These are phyloP conservation scores for Brotula barbata DNA, from an alignment of 2,797 vertebrate species.

Conservation along the genomic window DNA sequence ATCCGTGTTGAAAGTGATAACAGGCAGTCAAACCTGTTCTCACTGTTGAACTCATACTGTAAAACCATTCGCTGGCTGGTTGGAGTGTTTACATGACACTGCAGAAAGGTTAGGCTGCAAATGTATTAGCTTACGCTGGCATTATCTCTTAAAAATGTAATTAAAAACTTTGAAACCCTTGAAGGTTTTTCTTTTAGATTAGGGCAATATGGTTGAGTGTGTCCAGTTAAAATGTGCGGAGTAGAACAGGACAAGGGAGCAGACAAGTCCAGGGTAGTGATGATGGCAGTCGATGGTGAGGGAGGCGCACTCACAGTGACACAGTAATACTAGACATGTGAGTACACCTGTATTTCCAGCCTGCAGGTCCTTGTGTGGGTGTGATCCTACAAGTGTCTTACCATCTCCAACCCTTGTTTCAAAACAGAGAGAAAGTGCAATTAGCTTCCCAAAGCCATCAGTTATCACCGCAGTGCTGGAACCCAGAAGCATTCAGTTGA, in stretches of 20 bases:
- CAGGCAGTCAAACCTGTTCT: too few relatives aligned
- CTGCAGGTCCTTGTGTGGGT: constrained; percentile 59
- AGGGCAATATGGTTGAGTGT: constrained; percentile 22
- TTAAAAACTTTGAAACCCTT: constrained; percentile 14
- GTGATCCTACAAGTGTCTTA: constrained; percentile 69
- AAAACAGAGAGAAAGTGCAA: constrained; percentile 76
- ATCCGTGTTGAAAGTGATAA: not conserved
- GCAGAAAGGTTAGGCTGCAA: constrained; percentile 41
- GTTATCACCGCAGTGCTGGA: constrained; percentile 39
- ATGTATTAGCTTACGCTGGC: constrained; percentile 19
- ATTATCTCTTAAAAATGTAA: constrained; percentile 16
- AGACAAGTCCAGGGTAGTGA: constrained; percentile 31
- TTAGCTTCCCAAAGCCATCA: constrained; percentile 65
- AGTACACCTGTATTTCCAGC: constrained; percentile 61
- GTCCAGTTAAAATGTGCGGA: constrained; percentile 52
- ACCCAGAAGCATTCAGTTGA: constrained; percentile 29
- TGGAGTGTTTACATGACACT: constrained; percentile 18
- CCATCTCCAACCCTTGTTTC: constrained; percentile 78
- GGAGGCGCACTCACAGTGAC: constrained; percentile 48
- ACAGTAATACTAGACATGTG: constrained; percentile 24
- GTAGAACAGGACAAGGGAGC: constrained; percentile 37
- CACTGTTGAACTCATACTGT: not conserved
- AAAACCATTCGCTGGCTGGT: constrained; percentile 15
- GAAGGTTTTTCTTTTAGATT: not conserved
- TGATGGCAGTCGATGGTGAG: constrained; percentile 37